Evolutionary conservation across 2,888 invertebrate genomes (phyloP).

Genomic region (Bellardia pandia): DNA sequence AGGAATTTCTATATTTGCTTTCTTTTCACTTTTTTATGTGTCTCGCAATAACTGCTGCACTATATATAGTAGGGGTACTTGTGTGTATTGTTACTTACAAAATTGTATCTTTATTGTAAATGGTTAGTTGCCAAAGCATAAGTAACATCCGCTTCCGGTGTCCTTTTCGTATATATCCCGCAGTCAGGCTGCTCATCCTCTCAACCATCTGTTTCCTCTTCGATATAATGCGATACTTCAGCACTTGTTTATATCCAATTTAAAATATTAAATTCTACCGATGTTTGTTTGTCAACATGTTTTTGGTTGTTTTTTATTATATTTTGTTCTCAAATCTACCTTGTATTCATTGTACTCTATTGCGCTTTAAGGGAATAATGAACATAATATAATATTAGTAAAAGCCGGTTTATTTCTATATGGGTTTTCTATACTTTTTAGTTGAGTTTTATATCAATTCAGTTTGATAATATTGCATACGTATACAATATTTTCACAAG

Average conservation of each 20-base stretch:
- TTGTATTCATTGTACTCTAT: conserved; percentile 22
- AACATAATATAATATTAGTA: neutral
- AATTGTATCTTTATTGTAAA: conserved; percentile 29
- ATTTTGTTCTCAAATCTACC: neutral
- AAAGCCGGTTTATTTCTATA: neutral
- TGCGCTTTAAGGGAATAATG: neutral
- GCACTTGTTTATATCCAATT: conserved; percentile 38
- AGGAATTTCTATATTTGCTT: conserved; percentile 8
- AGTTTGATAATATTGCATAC: neutral
- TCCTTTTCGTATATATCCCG: conserved; percentile 22
- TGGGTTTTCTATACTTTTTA: neutral
- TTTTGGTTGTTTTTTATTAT: neutral
- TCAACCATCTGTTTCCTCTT: neutral
- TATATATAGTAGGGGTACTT: neutral
- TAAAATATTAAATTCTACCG: conserved; percentile 6
- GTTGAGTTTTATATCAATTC: conserved; percentile 5
- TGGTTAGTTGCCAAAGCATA: conserved; percentile 28
- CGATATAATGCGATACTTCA: neutral
- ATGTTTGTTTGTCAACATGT: conserved; percentile 12
- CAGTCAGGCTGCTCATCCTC: neutral
- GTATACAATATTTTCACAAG: conserved; percentile 28
- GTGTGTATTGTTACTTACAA: neutral
- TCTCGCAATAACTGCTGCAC: neutral
- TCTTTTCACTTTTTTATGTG: neutral
- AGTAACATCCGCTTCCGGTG: conserved; percentile 59